Conservation (phyloP, 2,888 invertebrate species). For the Andrena camellia region DNA sequence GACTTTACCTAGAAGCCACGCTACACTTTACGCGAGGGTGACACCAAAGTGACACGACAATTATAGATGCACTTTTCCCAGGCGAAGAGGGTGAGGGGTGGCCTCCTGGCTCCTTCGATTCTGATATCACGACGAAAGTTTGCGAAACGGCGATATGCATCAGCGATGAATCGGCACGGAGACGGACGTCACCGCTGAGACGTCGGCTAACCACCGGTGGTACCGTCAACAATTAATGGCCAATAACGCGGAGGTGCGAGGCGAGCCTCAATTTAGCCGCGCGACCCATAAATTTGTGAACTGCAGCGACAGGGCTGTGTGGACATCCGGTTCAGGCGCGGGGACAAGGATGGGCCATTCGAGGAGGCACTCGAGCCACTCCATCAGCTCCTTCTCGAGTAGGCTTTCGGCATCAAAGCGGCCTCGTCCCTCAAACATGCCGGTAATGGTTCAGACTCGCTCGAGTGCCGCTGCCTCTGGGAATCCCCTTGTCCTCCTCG, state of each 20-base stretch:
- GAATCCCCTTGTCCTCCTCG: constrained; percentile 70
- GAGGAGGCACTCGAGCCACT: constrained; percentile 74
- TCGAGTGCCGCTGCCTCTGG: constrained; percentile 70
- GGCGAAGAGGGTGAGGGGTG: too few relatives aligned
- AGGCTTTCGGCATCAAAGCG: constrained; percentile 81
- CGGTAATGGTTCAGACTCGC: constrained; percentile 79
- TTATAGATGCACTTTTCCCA: too few relatives aligned
- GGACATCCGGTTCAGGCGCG: constrained; percentile 69
- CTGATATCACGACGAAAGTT: too few relatives aligned
- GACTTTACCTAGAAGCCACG: too few relatives aligned
- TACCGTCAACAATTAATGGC: constrained; percentile 65
- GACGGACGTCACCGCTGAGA: neutral
- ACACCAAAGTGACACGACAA: too few relatives aligned
- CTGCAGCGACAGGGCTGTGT: constrained; percentile 49
- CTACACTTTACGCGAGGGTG: too few relatives aligned
- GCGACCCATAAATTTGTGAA: constrained; percentile 67
- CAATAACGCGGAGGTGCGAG: constrained; percentile 54
- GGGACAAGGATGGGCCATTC: constrained; percentile 69
- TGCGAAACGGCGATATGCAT: too few relatives aligned
- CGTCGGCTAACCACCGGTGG: constrained; percentile 5
- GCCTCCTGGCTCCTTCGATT: too few relatives aligned
- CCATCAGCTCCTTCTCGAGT: constrained; percentile 80
- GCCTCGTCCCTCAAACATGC: constrained; percentile 79
- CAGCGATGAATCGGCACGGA: neutral
- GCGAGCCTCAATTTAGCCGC: constrained; percentile 56